Conservation (phyloP, 2,888 invertebrate species). For the Steinernema hermaphroditum region DNA sequence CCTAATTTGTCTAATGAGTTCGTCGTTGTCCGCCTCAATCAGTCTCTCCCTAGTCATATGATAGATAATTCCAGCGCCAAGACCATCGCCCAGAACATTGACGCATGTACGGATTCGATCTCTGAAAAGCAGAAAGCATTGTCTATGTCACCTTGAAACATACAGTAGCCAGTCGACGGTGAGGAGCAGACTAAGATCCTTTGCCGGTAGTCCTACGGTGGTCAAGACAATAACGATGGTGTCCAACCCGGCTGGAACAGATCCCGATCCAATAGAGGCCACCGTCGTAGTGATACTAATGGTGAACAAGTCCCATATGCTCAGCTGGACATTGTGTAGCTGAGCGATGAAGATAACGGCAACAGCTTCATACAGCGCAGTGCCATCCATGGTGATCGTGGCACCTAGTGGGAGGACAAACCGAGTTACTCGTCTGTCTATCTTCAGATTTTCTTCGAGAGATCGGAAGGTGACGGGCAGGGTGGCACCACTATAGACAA, state of each 20-base stretch:
- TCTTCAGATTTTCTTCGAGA: slow-evolving; percentile 82
- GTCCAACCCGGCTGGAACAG: slow-evolving; percentile 75
- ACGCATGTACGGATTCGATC: slow-evolving; percentile 65
- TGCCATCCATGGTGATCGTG: slow-evolving; percentile 78
- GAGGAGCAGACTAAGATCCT: slow-evolving; percentile 74
- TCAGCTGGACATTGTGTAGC: slow-evolving; percentile 79
- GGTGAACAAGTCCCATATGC: slow-evolving; percentile 84
- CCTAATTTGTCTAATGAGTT: slow-evolving; percentile 60
- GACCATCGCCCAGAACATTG: slow-evolving; percentile 64
- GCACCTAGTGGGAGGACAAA: slow-evolving; percentile 97
- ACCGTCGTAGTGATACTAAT: slow-evolving; percentile 76
- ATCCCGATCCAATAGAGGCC: slow-evolving; percentile 75
- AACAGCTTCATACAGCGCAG: slow-evolving; percentile 86
- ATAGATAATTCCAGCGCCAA: slow-evolving; percentile 66
- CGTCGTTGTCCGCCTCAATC: slow-evolving; percentile 62
- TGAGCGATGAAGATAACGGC: slow-evolving; percentile 97
- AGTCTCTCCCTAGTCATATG: slow-evolving; percentile 58
- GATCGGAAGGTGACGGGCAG: slow-evolving; percentile 92
- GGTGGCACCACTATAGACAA: slow-evolving; percentile 75
- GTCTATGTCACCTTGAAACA: slow-evolving; percentile 56
- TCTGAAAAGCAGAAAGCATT: slow-evolving; percentile 39
- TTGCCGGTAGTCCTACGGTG: slow-evolving; percentile 74
- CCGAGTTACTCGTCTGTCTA: slow-evolving; percentile 80
- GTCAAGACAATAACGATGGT: slow-evolving; percentile 75
- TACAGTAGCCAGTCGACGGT: slow-evolving; percentile 76